These are phyloP conservation scores for Rotaria socialis DNA, from an alignment of 2,888 invertebrate species.

Conservation along the genomic window DNA sequence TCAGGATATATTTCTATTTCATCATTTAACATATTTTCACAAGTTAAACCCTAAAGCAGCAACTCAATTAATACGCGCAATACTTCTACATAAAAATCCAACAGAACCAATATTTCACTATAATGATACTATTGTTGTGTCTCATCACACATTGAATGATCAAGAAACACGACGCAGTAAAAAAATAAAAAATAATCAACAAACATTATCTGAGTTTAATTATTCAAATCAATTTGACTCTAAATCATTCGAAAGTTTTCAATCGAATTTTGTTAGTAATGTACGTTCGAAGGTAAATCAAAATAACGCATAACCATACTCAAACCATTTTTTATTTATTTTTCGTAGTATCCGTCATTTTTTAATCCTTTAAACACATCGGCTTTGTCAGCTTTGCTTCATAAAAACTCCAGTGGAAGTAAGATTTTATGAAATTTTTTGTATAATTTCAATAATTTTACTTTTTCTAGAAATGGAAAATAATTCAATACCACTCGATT, in stretches of 20 bases:
- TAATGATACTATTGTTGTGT: neutral
- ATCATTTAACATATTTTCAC: constrained; percentile 32
- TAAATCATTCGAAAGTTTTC: neutral
- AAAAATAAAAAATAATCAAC: too few relatives aligned
- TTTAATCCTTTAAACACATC: neutral
- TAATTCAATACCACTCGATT: neutral
- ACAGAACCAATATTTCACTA: neutral
- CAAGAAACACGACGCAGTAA: too few relatives aligned
- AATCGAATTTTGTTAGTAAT: neutral
- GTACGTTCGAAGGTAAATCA: neutral
- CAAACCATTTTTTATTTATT: too few relatives aligned
- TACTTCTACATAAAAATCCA: neutral
- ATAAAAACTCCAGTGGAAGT: neutral
- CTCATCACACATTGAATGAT: neutral
- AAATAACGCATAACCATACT: neutral
- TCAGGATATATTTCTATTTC: constrained; percentile 24
- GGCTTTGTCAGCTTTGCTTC: neutral
- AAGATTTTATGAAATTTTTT: neutral
- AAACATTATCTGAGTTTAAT: too few relatives aligned
- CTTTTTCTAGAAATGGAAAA: neutral
- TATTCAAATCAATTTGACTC: neutral
- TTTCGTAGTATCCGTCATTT: neutral
- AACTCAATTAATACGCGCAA: constrained; percentile 28
- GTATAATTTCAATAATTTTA: neutral
- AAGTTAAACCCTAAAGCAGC: constrained; percentile 31